phyloP scores from a whole-genome alignment of 2,888 invertebrate species.

The Sphaerophoria taeniata region DNA sequence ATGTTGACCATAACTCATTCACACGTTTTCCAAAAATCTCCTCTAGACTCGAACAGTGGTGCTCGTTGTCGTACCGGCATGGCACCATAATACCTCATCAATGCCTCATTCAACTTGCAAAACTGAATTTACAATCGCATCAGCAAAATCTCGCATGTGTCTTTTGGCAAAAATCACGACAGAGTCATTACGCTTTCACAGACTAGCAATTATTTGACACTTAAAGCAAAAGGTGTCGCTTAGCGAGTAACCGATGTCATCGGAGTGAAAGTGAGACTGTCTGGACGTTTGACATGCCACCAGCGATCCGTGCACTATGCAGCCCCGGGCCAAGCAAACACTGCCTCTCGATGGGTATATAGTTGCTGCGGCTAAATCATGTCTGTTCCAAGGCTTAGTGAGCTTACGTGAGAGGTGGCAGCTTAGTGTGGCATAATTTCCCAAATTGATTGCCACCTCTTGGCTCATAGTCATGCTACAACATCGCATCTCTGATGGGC shows the following conservation, averaged over 20 bases:
- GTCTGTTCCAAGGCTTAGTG: background rate
- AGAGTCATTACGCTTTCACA: slow-evolving; percentile 62
- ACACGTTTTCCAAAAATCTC: too few species aligned
- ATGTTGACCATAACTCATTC: slow-evolving; percentile 18
- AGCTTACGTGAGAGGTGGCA: slow-evolving; percentile 45
- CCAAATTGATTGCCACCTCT: slow-evolving; percentile 69
- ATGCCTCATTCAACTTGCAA: slow-evolving; percentile 27
- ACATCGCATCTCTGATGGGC: slow-evolving; percentile 33
- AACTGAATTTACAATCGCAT: slow-evolving; percentile 33
- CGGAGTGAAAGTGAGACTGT: slow-evolving; percentile 64
- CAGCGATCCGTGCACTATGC: background rate
- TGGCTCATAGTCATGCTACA: slow-evolving; percentile 51
- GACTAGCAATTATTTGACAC: slow-evolving; percentile 67
- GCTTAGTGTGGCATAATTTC: slow-evolving; percentile 59
- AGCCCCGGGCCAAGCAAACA: slow-evolving; percentile 32
- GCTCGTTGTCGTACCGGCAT: background rate
- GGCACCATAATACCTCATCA: background rate
- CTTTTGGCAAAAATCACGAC: slow-evolving; percentile 58
- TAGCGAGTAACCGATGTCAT: slow-evolving; percentile 68
- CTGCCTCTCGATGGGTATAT: slow-evolving; percentile 8
- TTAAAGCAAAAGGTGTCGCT: slow-evolving; percentile 53
- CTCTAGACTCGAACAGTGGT: background rate
- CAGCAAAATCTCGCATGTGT: slow-evolving; percentile 56
- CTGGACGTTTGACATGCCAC: slow-evolving; percentile 38
- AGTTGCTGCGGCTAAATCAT: slow-evolving; percentile 23